Percentiles rank a stretch among this genome's conserved stretches.
These are phyloP conservation scores for Aradus depressus DNA, from an alignment of 2,888 invertebrate species.

Conservation along the genomic window DNA sequence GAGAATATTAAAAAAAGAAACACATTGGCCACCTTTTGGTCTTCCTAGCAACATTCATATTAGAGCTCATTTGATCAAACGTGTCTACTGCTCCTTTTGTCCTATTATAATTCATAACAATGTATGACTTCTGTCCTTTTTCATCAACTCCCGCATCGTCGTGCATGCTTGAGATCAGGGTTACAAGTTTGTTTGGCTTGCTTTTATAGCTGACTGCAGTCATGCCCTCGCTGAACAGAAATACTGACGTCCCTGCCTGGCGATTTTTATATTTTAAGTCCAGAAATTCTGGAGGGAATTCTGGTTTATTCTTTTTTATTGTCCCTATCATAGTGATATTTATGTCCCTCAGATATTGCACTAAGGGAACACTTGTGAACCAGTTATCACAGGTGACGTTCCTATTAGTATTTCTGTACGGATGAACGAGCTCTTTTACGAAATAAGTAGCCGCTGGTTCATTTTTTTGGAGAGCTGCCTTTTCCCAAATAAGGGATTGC, in stretches of 20 bases:
- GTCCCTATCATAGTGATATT: not conserved
- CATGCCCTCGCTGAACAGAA: no score
- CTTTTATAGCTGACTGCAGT: no score
- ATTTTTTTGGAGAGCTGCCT: constrained; percentile 3
- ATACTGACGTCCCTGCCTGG: no score
- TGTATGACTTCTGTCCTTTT: no score
- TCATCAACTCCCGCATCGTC: no score
- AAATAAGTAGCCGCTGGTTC: constrained; percentile 7
- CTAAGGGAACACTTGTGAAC: not conserved
- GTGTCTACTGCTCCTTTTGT: no score
- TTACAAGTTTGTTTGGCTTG: no score
- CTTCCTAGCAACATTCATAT: constrained; percentile 28
- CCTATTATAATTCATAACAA: no score
- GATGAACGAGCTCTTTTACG: constrained; percentile 10
- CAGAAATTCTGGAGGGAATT: not conserved
- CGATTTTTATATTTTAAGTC: not conserved
- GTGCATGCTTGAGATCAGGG: no score
- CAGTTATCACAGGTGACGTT: not conserved
- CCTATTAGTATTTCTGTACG: not conserved
- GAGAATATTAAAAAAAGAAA: no score
- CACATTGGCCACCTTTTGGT: constrained; percentile 30
- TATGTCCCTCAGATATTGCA: not conserved
- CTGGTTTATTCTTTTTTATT: not conserved
- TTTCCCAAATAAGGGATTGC: constrained; percentile 13
- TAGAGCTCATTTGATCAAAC: constrained; percentile 15